phyloP scores from a whole-genome alignment of 2,113 vertebrate species.

The chimpanzee (Pan troglodytes) region DNA sequence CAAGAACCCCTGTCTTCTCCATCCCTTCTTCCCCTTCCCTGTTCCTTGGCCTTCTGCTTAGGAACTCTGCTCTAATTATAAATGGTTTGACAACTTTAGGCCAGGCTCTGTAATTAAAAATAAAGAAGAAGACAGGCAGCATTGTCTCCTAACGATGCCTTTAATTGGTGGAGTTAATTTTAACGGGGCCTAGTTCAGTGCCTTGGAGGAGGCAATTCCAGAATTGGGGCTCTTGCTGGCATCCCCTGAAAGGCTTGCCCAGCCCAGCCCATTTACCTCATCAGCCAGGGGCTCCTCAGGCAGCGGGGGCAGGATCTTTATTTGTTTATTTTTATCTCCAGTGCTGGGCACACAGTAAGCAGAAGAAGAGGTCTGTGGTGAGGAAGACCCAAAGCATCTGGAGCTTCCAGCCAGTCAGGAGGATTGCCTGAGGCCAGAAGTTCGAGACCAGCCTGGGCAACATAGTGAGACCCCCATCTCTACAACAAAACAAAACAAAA shows the following conservation, averaged over 20 bases:
- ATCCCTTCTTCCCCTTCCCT: neutral
- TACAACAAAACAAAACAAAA: neutral
- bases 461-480: neutral
- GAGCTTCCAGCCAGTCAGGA: neutral
- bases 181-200: conserved; percentile 36
- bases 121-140: conserved; percentile 67
- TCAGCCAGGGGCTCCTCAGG: neutral
- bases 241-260: neutral
- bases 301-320: neutral
- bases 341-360: neutral
- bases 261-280: neutral
- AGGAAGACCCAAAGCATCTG: neutral
- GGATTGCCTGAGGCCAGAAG: neutral
- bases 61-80: conserved; percentile 68
- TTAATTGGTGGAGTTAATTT: conserved; percentile 75
- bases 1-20: neutral
- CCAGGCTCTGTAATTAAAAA: conserved; percentile 73
- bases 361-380: neutral
- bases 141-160: conserved; percentile 62
- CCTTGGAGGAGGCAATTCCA: conserved; percentile 56
- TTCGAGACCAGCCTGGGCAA: neutral
- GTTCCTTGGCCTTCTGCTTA: conserved; percentile 22
- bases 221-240: neutral
- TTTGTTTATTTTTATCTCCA: neutral
- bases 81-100: conserved; percentile 68